phyloP scores from a whole-genome alignment of 2,888 invertebrate genomes.

The Agrochola lota region DNA sequence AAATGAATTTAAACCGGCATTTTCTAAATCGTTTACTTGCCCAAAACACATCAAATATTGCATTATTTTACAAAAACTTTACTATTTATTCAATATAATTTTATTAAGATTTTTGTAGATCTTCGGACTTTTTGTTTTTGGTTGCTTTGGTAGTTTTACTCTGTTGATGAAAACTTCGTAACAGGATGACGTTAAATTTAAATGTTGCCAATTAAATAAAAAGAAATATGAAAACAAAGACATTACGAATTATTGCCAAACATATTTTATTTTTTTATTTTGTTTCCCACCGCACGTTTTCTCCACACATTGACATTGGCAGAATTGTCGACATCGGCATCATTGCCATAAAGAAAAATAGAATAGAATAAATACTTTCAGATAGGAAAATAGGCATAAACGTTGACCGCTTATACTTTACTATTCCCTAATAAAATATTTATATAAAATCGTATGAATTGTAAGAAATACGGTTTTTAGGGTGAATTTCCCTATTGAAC shows the following conservation, averaged over 20 bases:
- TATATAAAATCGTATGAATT: no score
- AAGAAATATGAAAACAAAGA: constrained; percentile 52
- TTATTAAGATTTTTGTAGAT: no score
- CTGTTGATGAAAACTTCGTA: background rate
- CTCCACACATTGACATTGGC: no score
- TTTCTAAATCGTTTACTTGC: background rate
- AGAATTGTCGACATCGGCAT: no score
- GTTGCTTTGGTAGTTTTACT: background rate
- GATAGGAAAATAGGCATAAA: constrained; percentile 49
- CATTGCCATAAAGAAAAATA: no score
- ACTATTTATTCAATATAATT: background rate
- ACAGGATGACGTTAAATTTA: constrained; percentile 37
- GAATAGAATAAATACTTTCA: constrained; percentile 26
- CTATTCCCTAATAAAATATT: background rate
- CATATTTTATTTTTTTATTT: no score
- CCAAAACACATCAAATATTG: background rate
- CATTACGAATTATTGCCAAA: constrained; percentile 47
- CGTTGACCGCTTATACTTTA: background rate
- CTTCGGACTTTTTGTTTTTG: background rate
- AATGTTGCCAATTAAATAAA: constrained; percentile 60
- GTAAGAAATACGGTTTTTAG: background rate
- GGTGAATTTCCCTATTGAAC: background rate
- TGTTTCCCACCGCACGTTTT: no score
- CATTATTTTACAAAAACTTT: background rate
- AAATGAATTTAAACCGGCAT: background rate